Base-by-base conservation (phyloP, 2,113 vertebrate genomes). In the Acanthisitta chloris region DNA sequence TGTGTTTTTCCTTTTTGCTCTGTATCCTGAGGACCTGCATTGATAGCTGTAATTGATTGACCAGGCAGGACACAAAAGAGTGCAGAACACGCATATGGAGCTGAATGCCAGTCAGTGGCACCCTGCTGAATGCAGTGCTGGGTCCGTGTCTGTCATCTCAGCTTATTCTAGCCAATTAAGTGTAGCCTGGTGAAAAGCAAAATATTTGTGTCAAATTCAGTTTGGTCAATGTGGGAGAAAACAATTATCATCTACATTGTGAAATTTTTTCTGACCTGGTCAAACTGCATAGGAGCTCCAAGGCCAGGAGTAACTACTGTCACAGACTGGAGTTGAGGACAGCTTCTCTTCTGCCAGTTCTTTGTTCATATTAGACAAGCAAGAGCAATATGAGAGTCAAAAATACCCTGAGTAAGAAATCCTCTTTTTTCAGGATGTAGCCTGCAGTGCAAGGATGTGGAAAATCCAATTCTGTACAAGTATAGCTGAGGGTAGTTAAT, bases 401-500 rank as follows among this genome's bases (percentile, higher is more conserved):
- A 97, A 90, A 64, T 33, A 85, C 43, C 28, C 70, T 90, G 67
- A 93, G 62, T 83, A 67, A 88, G 69, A 86, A 88, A 78, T 81
- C 21, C 72, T 70, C 58, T 85, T 92, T 96, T 96, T 94, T 78
- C 36, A 57, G 91, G 11, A 34, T 2, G 3, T 69, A 93, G 92
- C 69, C 86, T 94, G 57, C 59, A 86, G 93, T 84, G 43, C 66
- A 82, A 76, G 76, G 49, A 86, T 59, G 69, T 96, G 96, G 96
- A 97, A 96, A 96, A 97, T 97, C 94, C 96, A 90, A 96, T 96
- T 90, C 86, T 72, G 51, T 86, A 84, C 69, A 70, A 93, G 70
- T 71, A 67, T 78, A 92, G 86, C 90, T 94, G 65, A 95, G 86
- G 83, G 94, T 92, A 86, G 88, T 83, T 96, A 96, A 94, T 94